These are phyloP conservation scores for Eonycteris spelaea DNA, from an alignment of 2,113 vertebrate genomes.

Conservation along the genomic window DNA sequence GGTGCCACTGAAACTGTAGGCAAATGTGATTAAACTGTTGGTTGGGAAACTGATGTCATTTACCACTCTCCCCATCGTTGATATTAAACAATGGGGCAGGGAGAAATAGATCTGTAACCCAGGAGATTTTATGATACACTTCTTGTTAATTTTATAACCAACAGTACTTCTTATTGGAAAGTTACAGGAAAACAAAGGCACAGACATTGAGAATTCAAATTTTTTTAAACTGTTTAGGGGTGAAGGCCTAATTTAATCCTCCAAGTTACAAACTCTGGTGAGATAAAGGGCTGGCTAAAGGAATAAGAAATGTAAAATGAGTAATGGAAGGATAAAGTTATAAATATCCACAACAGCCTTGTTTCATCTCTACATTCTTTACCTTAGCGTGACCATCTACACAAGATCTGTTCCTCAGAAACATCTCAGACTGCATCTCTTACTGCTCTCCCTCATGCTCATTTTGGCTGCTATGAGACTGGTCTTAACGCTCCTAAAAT, in stretches of 20 bases:
- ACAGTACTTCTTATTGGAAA: neutral
- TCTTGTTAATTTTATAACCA: neutral
- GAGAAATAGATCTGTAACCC: neutral
- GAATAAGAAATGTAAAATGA: neutral
- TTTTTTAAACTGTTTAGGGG: neutral
- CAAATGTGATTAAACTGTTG: neutral
- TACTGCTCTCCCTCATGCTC: fast-evolving
- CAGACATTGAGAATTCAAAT: neutral
- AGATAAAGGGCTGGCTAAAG: neutral
- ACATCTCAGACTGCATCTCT: neutral
- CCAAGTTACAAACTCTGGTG: neutral
- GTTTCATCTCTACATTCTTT: neutral
- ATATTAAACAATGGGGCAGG: neutral
- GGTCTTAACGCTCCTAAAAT: neutral
- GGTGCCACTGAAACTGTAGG: neutral
- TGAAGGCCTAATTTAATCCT: neutral
- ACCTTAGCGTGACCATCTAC: neutral
- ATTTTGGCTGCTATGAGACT: neutral
- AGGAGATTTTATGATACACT: neutral
- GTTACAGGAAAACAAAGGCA: neutral
- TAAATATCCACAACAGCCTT: neutral
- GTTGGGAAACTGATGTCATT: neutral
- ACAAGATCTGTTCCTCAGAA: neutral
- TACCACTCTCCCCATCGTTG: neutral
- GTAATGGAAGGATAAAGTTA: neutral